Percentiles rank a stretch among this genome's conserved stretches.
These are phyloP conservation scores for Adelphocoris suturalis DNA, from an alignment of 2,888 invertebrate genomes.

Conservation along the genomic window DNA sequence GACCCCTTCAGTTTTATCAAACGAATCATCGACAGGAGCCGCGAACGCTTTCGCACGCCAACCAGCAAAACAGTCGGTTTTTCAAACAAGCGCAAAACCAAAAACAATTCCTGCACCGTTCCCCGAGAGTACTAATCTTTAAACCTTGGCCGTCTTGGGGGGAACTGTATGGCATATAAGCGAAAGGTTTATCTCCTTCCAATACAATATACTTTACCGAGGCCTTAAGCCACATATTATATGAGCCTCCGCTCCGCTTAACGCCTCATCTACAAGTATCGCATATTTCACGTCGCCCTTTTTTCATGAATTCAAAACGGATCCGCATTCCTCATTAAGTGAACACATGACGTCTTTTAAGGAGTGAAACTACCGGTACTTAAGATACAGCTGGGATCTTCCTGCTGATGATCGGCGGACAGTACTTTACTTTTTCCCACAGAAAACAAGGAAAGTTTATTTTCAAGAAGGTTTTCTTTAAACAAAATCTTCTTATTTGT, in stretches of 20 bases:
- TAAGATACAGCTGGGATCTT: too few relatives aligned
- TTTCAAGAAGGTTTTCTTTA: too few relatives aligned
- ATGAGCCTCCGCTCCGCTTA: background rate
- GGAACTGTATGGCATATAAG: background rate
- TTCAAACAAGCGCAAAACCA: constrained; percentile 30
- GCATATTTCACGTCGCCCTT: background rate
- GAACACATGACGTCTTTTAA: background rate
- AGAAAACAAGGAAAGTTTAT: too few relatives aligned
- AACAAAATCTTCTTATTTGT: too few relatives aligned
- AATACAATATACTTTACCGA: background rate
- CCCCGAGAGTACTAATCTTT: background rate
- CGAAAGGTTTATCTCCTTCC: constrained; percentile 8
- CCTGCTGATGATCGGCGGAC: too few relatives aligned
- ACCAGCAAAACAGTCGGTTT: constrained; percentile 29
- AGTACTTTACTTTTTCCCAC: too few relatives aligned
- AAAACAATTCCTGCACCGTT: background rate
- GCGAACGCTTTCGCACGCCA: constrained; percentile 12
- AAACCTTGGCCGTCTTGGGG: background rate
- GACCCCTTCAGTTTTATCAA: constrained; percentile 16
- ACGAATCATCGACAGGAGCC: constrained; percentile 39
- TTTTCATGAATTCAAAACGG: constrained; percentile 26
- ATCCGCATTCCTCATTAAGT: background rate
- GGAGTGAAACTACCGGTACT: background rate
- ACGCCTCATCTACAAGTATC: background rate
- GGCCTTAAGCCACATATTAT: background rate